Base-by-base conservation (phyloP, 2,888 invertebrate species). In the Fragum whitleyi region DNA sequence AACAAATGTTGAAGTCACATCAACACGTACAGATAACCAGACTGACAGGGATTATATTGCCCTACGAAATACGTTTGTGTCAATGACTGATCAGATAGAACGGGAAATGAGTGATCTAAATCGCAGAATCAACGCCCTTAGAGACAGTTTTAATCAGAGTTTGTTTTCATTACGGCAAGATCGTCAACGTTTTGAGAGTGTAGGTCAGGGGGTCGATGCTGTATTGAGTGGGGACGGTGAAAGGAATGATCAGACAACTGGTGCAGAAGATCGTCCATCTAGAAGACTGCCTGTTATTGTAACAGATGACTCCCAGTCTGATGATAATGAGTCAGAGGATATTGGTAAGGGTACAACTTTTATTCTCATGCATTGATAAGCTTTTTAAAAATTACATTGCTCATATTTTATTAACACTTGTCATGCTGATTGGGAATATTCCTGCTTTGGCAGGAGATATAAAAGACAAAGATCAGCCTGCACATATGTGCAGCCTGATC, bases 41-140 rank as follows among this genome's bases (percentile, higher is more conserved):
- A 19, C 21, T 11, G 36, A 70, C 11, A 53, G 28, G 36, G 57
- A 55, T 32, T 70, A 81, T 21, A 36, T 70, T 3, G 16, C 62
- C n/a, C 39, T 83, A 21, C 68, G 85, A 26, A 81, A 86, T 42
- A 86, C 85, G 71, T 86, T 87, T 78, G 86, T 83, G 6, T 79
- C 84, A 0, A 87, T 89, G 74, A 89, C 89, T 11, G 83, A 86
- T 23, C 82, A 87, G 51, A 83, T 89, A 36, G 88, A 88, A 74
- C 81, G 84, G 29, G 89, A 91, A 83, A 90, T 91, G 83, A 86
- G 85, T 32, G 89, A 89, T 73, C 77, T 91, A 16, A 89, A 90
- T 77, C 77, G 87, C 1, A 77, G 91, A 59, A 89, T 91, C n/a
- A 88, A 81, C 26, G 86, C 85, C 7, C 77, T 91, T 69, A 76